Evolutionary conservation across 1,140 invertebrate species (phyloP).

Genomic region (Diorhabda carinulata): DNA sequence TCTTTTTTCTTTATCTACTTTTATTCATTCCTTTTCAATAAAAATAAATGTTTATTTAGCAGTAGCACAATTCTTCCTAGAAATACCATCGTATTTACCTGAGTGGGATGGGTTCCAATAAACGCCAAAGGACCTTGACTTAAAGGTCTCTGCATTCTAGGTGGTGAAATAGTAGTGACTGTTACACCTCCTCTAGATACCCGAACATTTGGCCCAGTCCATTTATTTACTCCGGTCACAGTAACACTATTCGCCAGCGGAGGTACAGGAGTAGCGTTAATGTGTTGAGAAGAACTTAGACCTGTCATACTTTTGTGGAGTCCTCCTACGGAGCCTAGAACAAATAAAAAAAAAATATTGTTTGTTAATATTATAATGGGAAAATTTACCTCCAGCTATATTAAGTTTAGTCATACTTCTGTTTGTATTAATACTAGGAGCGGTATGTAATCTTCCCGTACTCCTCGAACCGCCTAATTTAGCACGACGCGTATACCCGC

Average conservation of each 20-base stretch:
- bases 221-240: conserved; percentile 51
- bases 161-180: conserved; percentile 57
- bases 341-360: not conserved
- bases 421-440: conserved; percentile 62
- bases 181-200: conserved; percentile 62
- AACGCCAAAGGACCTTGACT: conserved; percentile 52
- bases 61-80: too few relatives aligned
- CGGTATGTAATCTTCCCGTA: conserved; percentile 63
- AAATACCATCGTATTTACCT: conserved; percentile 27
- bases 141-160: conserved; percentile 50
- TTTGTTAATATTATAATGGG: not conserved
- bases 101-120: conserved; percentile 42
- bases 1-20: too few relatives aligned
- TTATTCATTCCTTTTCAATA: too few relatives aligned
- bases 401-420: conserved; percentile 71
- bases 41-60: too few relatives aligned
- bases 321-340: conserved; percentile 65
- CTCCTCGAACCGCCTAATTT: conserved; percentile 66
- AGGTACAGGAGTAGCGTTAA: conserved; percentile 46
- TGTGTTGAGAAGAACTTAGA: conserved; percentile 68
- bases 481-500: conserved; percentile 58
- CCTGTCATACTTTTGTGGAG: conserved; percentile 79
- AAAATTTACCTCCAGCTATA: conserved; percentile 53
- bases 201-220: conserved; percentile 47
- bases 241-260: conserved; percentile 45